Percentiles rank a stretch among this genome's conserved stretches.
phyloP scores from a whole-genome alignment of 2,113 vertebrate species.

The Pterocles orientalis region DNA sequence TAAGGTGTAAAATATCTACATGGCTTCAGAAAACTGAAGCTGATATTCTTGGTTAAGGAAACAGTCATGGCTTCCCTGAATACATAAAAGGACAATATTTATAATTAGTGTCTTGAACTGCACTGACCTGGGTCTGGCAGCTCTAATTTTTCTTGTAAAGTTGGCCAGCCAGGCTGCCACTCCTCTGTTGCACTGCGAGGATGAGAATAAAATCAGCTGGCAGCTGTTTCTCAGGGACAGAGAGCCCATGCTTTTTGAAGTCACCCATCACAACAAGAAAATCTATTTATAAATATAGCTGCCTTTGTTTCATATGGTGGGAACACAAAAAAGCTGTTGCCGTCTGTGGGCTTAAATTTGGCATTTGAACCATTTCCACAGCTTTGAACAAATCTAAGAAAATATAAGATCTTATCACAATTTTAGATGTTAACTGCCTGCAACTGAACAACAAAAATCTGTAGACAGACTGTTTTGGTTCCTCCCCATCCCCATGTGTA shows the following conservation, averaged over 20 bases:
- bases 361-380: neutral
- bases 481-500: neutral
- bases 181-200: neutral
- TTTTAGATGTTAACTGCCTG: neutral
- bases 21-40: neutral
- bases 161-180: neutral
- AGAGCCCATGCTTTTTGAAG: neutral
- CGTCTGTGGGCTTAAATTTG: neutral
- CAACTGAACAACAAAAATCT: neutral
- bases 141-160: neutral
- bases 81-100: neutral
- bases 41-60: neutral
- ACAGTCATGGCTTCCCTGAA: neutral
- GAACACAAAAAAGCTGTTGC: neutral
- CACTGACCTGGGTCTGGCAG: neutral
- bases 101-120: neutral
- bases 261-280: neutral
- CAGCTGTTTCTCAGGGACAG: neutral
- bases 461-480: neutral
- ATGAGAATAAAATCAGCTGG: neutral
- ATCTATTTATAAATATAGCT: neutral
- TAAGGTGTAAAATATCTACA: neutral
- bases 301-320: neutral
- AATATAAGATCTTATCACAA: neutral
- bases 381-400: neutral